Base-by-base conservation (phyloP, 2,113 vertebrate species). In the Herpailurus yagouaroundi region DNA sequence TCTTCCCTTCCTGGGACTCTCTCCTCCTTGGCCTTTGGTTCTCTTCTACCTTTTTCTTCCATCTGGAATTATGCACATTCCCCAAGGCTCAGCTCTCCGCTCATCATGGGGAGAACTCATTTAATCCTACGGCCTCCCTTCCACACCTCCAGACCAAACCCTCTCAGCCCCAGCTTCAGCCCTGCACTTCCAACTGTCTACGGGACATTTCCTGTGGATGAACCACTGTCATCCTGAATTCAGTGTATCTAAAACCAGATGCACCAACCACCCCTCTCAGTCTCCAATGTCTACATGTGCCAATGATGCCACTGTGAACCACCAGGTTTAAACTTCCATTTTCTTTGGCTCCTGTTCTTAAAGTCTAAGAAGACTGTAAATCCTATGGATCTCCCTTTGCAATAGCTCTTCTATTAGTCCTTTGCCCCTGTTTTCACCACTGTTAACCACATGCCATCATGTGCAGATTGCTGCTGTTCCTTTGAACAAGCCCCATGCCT, bases 341-440 rank as follows among this genome's bases (percentile, higher is more conserved):
- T 85, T 92, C 88, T 95, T 79, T 77, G 91, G 86, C 31, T 87
- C 90, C 79, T 86, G 5, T 83, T 82, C 94, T 85, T 55, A 50
- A 76, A 91, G 71, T 77, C 94, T 89, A 93, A 79, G 25, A 94
- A 82, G 60, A 41, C 74, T 68, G n/a, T 1, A 91, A 91, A 52
- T 57, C 29, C 36, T 36, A 29, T 3, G 4, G 69, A 45, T 71
- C 25, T 48, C 41, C 31, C 45, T 91, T 93, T 68, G n/a, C 89
- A 79, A 14, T 7, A 2, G 23, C 68, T 85, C 79, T 89, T 50
- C 25, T 0, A 14, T 13, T 77, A 77, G 66, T 55, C 16, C 29
- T 73, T 41, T 41, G 73, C 41, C 94, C 68, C 57, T 14, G n/a
- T 57, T 76, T 66, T 57, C 79, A 66, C 69, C 14, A 60, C 63